Percentiles rank a stretch among this genome's conserved stretches.
Conservation (phyloP, 2,113 vertebrate species). For the Erythrocercus mccallii region DNA sequence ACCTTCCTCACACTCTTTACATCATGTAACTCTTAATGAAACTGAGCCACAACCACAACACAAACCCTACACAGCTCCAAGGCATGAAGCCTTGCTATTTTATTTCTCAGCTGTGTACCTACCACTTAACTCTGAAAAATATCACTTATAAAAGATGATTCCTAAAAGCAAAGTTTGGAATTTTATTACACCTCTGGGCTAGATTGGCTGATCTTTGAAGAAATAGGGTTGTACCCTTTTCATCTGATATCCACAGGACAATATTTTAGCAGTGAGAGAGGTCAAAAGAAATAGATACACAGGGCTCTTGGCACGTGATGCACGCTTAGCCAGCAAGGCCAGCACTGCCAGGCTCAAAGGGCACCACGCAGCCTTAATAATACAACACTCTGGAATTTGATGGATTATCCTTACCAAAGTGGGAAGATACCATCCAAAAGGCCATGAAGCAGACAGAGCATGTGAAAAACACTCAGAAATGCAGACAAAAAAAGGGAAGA, state of each 20-base stretch:
- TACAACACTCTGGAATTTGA: slow-evolving; percentile 73
- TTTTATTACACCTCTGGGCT: slow-evolving; percentile 95
- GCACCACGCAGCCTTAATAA: slow-evolving; percentile 75
- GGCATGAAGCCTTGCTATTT: background rate
- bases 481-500: background rate
- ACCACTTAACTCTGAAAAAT: slow-evolving; percentile 88
- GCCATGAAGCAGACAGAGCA: background rate
- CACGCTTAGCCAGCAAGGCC: slow-evolving; percentile 70
- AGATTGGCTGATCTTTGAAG: slow-evolving; percentile 86
- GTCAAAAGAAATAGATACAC: slow-evolving; percentile 76
- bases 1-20: background rate
- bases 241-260: slow-evolving; percentile 87
- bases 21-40: background rate
- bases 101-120: slow-evolving; percentile 70
- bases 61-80: background rate
- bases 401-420: slow-evolving; percentile 74
- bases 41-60: background rate
- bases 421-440: background rate
- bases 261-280: slow-evolving; percentile 82
- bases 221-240: slow-evolving; percentile 96
- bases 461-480: background rate
- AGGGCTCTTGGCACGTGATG: slow-evolving; percentile 69
- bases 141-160: slow-evolving; percentile 91
- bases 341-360: slow-evolving; percentile 76
- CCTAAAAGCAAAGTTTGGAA: slow-evolving; percentile 88